These are phyloP conservation scores for Busseola fusca DNA, from an alignment of 2,888 invertebrate species.

Conservation along the genomic window DNA sequence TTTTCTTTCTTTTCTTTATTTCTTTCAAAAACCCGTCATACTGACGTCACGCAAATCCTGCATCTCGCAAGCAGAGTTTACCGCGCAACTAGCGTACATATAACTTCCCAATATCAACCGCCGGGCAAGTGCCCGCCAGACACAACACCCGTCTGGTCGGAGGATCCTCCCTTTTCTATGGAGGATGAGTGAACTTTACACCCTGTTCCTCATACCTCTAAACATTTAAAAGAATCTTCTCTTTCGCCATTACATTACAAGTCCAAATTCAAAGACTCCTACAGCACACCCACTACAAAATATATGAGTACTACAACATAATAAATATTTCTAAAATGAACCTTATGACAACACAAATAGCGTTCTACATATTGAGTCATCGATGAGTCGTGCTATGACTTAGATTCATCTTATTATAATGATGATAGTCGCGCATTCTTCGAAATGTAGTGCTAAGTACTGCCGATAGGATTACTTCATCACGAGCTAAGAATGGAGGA, in stretches of 20 bases:
- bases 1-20: too few relatives aligned
- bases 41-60: too few relatives aligned
- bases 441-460: not conserved
- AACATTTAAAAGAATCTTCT: too few relatives aligned
- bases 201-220: too few relatives aligned
- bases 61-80: too few relatives aligned
- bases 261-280: constrained; percentile 5
- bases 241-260: not conserved
- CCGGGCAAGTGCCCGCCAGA: too few relatives aligned
- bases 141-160: too few relatives aligned
- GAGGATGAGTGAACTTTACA: too few relatives aligned
- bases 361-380: not conserved
- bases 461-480: not conserved
- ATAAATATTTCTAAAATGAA: constrained; percentile 6
- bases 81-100: too few relatives aligned
- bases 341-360: not conserved
- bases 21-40: too few relatives aligned
- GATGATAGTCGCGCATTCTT: constrained; percentile 1
- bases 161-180: too few relatives aligned
- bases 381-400: not conserved
- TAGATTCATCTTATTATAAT: constrained; percentile 10
- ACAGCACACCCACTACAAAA: not conserved
- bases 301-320: not conserved
- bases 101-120: too few relatives aligned
- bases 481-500: not conserved